Conservation (phyloP, 2,888 invertebrate species). For the Apamea crenata region DNA sequence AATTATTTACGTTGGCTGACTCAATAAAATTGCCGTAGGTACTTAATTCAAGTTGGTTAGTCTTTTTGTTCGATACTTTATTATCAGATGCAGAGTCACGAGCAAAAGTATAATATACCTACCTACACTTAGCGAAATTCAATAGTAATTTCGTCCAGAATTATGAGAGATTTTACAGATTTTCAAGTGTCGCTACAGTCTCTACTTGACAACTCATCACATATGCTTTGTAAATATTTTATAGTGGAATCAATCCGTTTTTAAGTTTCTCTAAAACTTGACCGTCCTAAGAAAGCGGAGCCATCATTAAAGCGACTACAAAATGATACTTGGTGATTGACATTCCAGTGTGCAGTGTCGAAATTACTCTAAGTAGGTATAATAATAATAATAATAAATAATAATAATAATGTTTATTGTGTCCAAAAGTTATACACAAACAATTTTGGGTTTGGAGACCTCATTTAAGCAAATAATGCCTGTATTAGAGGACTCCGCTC, state of each 20-base stretch:
- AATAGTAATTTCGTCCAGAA: neutral
- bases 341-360: neutral
- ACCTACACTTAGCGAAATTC: neutral
- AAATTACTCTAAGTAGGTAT: too few species aligned
- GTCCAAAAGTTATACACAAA: too few species aligned
- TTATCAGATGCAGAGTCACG: conserved; percentile 25
- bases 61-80: conserved; percentile 53
- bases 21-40: conserved; percentile 65
- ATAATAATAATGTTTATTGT: too few species aligned
- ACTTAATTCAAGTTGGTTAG: conserved; percentile 63
- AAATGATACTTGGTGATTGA: neutral
- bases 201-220: neutral
- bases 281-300: neutral
- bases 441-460: too few species aligned
- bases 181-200: neutral
- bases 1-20: conserved; percentile 67
- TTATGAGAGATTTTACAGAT: neutral
- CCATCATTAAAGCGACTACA: neutral
- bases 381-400: too few species aligned
- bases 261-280: too few species aligned
- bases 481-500: too few species aligned
- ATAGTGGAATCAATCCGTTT: neutral
- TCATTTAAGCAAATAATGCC: too few species aligned
- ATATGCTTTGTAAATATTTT: neutral
- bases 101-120: conserved; percentile 5